Percentiles rank a stretch among this genome's conserved stretches.
phyloP scores from a whole-genome alignment of 2,797 vertebrate species.

The Falco rusticolus region DNA sequence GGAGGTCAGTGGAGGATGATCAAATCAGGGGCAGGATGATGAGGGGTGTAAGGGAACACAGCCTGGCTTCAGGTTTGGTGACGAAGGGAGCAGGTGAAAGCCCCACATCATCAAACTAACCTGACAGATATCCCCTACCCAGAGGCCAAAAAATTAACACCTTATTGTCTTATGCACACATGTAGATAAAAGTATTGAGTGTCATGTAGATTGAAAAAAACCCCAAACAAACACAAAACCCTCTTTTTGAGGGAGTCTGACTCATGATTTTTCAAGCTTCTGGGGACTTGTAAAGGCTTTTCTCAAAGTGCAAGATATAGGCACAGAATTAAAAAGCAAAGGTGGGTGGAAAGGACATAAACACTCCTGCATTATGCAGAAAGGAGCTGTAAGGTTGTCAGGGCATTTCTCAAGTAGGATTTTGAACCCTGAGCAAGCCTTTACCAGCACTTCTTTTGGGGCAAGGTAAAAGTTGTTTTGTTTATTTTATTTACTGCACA shows the following conservation, averaged over 20 bases:
- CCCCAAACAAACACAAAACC: too few species aligned
- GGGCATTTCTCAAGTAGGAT: neutral
- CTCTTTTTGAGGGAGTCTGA: neutral
- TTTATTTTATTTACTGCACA: neutral
- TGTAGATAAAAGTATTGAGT: neutral
- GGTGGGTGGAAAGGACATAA: neutral
- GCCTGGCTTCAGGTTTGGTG: neutral
- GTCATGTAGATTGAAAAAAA: neutral
- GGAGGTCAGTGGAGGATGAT: neutral
- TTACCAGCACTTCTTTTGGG: neutral
- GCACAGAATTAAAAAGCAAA: neutral
- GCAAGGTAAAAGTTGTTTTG: neutral
- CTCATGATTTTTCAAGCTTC: neutral
- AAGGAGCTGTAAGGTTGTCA: neutral
- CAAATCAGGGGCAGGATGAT: neutral
- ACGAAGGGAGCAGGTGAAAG: neutral
- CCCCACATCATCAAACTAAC: neutral
- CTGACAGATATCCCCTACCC: neutral
- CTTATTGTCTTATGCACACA: neutral
- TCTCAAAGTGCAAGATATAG: neutral
- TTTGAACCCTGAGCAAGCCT: neutral
- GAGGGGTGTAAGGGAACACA: neutral
- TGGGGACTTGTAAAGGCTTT: neutral
- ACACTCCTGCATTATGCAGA: neutral
- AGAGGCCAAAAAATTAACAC: neutral